Percentiles rank a stretch among this genome's conserved stretches.
Evolutionary conservation across 2,888 invertebrate species (phyloP).

Genomic region (Apamea sordens): DNA sequence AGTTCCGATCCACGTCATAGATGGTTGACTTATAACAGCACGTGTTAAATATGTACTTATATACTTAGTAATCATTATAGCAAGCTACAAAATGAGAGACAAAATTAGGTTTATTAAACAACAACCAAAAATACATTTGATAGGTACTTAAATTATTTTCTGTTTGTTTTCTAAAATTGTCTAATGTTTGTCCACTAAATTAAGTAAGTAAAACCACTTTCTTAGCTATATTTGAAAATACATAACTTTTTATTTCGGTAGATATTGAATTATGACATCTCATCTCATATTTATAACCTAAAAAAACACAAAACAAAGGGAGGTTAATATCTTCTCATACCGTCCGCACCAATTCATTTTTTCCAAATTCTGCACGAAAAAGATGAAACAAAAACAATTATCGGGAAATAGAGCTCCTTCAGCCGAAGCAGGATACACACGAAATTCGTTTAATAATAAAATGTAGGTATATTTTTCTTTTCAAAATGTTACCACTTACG

Average conservation of each 20-base stretch:
- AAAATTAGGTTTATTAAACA: no score
- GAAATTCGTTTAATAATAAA: constrained; percentile 4
- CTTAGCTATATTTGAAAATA: neutral
- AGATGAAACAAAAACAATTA: constrained; percentile 50
- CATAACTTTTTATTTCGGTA: neutral
- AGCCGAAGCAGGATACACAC: constrained; percentile 4
- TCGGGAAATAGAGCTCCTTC: constrained; percentile 8
- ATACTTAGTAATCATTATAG: no score
- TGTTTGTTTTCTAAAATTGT: neutral
- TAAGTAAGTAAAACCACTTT: neutral
- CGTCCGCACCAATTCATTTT: constrained; percentile 26
- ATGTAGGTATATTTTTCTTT: neutral
- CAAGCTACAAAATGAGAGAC: no score
- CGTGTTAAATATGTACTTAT: no score
- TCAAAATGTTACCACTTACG: neutral
- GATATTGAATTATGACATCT: neutral
- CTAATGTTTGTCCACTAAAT: neutral
- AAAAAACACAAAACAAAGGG: constrained; percentile 15
- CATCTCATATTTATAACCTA: neutral
- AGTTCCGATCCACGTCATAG: no score
- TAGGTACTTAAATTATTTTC: no score
- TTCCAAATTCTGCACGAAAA: constrained; percentile 25
- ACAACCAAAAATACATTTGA: no score
- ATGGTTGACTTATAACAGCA: no score
- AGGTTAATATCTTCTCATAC: neutral